Evolutionary conservation across 2,113 vertebrate species (phyloP).

Genomic region (Strix aluco): DNA sequence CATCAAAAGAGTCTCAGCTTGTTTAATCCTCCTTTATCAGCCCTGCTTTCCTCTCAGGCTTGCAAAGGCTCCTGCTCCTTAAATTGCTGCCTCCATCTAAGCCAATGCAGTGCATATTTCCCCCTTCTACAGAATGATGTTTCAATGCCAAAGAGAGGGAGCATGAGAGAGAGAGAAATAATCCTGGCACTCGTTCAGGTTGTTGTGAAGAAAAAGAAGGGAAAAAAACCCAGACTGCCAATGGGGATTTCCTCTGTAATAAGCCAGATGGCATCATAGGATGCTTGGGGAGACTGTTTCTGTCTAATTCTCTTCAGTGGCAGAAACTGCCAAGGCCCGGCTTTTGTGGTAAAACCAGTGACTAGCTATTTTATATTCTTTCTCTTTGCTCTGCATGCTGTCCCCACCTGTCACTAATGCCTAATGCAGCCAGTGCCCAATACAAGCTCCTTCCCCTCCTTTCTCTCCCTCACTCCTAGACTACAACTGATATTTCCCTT

Average conservation of each 20-base stretch:
- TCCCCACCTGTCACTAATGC: slow-evolving; percentile 50
- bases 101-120: slow-evolving; percentile 2
- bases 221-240: slow-evolving; percentile 49
- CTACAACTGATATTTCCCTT: background rate
- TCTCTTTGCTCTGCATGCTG: slow-evolving; percentile 19
- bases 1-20: slow-evolving; percentile 48
- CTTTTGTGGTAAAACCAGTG: slow-evolving; percentile 48
- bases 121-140: background rate
- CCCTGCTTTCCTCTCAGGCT: slow-evolving; percentile 11
- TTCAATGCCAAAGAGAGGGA: slow-evolving; percentile 18
- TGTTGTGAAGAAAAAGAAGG: slow-evolving; percentile 46
- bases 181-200: slow-evolving; percentile 57
- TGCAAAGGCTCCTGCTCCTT: slow-evolving; percentile 28
- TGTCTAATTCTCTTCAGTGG: slow-evolving; percentile 55
- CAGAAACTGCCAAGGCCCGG: slow-evolving; percentile 54
- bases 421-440: background rate
- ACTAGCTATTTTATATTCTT: slow-evolving; percentile 62
- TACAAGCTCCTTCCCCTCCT: background rate
- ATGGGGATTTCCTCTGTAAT: slow-evolving; percentile 67
- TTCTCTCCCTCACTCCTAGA: background rate
- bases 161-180: slow-evolving; percentile 50
- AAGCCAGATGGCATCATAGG: slow-evolving; percentile 72
- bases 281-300: slow-evolving; percentile 59
- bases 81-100: slow-evolving; percentile 44
- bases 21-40: slow-evolving; percentile 50